Evolutionary conservation across 2,888 invertebrate species (phyloP), one percentile per base, ranked within the genome.

Genomic region (Drosophila merina): DNA sequence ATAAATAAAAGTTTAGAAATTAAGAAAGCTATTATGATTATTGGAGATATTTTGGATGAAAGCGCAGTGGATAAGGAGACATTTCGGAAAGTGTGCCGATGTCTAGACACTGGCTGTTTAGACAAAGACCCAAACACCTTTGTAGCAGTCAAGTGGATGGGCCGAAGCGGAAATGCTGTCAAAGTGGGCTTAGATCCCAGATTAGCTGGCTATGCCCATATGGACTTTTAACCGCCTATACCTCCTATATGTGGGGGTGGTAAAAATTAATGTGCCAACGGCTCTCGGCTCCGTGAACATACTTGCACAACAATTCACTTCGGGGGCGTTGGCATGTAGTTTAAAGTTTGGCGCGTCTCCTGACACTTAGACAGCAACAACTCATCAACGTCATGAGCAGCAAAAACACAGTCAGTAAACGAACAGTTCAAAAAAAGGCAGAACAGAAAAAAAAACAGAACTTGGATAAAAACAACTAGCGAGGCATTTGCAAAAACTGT

Each of bases 321-420:
- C 73, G 36, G 36, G 74, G 76, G 88, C 57, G 88, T 82, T 74
- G 76, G 86, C 80, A 72, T 83, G 78, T 75, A 83, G 88, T 86
- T 83, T 88, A 86, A 87, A 83, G 84, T 88, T 88, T 86, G 88
- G 84, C 88, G 81, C 86, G 86, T 88, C 84, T 78, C 78, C 68
- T 86, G 84, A 84, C 84, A 88, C 86, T 88, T 88, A 84, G 84
- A 85, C 84, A 84, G 84, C 85, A 86, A 84, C 88, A 86, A 85
- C 84, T 88, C 84, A 88, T 88, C 87, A 85, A 88, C 87, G 84
- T 84, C 84, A 84, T 59, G 67, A 75, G 60, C 83, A 88, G 74
- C 49, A 71, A 42, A 59, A 62, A 51, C 31, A 51, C 40, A 47
- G 28, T 42, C 36, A 59, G 62, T 14, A 14, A 26, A 50, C 45